Percentiles rank a stretch among this genome's conserved stretches.
These are phyloP conservation scores for Aspidiotus destructor DNA, from an alignment of 2,888 invertebrate genomes.

Conservation along the genomic window DNA sequence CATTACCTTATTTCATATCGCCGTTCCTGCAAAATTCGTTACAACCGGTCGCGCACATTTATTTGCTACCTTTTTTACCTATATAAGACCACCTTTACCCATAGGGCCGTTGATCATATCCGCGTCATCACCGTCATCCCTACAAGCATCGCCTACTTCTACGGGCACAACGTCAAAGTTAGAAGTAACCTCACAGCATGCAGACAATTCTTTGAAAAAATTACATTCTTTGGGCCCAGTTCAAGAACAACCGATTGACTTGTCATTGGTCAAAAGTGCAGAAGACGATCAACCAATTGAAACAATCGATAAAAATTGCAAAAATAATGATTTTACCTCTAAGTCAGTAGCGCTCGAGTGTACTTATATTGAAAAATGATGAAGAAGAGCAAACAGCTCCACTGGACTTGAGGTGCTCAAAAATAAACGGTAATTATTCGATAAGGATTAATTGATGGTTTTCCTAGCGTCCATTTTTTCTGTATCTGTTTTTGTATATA, in stretches of 20 bases:
- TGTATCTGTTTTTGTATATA: no score
- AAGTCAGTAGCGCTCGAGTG: background rate
- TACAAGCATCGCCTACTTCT: conserved; percentile 17
- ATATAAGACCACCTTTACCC: conserved; percentile 17
- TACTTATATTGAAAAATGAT: background rate
- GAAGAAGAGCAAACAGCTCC: conserved; percentile 5
- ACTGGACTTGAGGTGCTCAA: conserved; percentile 31
- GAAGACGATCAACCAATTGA: no score
- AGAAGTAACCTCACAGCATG: background rate
- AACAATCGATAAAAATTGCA: no score
- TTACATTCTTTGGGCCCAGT: conserved; percentile 29
- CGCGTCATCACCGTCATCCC: conserved; percentile 18
- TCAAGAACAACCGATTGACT: conserved; percentile 34
- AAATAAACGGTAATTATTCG: background rate
- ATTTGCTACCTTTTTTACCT: conserved; percentile 29
- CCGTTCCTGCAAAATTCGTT: conserved; percentile 21
- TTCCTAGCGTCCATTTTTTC: no score
- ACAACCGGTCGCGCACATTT: conserved; percentile 18
- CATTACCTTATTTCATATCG: conserved; percentile 28
- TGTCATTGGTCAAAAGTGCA: conserved; percentile 24
- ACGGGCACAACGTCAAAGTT: background rate
- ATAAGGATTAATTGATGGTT: no score
- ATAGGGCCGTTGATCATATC: conserved; percentile 30
- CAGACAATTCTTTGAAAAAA: background rate
- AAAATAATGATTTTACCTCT: background rate